Conservation (phyloP, 2,113 vertebrate genomes). For the rabbit (Oryctolagus cuniculus) region DNA sequence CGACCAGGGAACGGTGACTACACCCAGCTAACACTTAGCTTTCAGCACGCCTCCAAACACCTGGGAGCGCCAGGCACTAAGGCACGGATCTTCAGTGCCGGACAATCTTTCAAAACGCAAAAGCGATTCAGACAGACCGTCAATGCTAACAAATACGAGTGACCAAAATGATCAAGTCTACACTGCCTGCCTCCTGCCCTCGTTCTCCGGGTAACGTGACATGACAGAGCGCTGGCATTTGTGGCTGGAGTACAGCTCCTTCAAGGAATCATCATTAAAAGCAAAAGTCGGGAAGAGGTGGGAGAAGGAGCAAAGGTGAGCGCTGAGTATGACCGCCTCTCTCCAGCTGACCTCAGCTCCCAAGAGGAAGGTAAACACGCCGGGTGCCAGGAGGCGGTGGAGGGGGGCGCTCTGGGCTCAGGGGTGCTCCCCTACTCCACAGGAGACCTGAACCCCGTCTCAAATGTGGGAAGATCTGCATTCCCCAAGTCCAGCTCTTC, state of each 20-base stretch:
- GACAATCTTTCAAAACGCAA: neutral
- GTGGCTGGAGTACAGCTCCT: neutral
- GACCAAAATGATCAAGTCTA: slow-evolving; percentile 23
- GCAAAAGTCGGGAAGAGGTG: neutral
- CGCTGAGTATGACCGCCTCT: neutral
- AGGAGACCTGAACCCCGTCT: neutral
- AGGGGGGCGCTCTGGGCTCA: neutral
- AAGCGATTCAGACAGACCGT: neutral
- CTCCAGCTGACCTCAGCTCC: neutral
- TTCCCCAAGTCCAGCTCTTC: neutral
- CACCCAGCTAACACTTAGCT: slow-evolving; percentile 7
- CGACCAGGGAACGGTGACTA: slow-evolving; percentile 44
- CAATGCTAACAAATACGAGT: neutral
- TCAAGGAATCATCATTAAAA: neutral
- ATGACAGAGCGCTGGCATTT: neutral
- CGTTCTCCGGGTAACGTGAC: neutral
- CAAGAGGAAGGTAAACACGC: neutral
- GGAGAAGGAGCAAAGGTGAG: neutral
- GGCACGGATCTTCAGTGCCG: neutral
- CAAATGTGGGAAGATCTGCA: neutral
- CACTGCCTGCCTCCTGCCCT: neutral
- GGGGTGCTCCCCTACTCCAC: neutral
- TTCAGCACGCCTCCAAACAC: neutral
- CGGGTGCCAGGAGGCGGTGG: neutral
- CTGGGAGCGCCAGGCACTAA: slow-evolving; percentile 7